phyloP scores from a whole-genome alignment of 2,113 vertebrate genomes.

The Microcebus murinus region DNA sequence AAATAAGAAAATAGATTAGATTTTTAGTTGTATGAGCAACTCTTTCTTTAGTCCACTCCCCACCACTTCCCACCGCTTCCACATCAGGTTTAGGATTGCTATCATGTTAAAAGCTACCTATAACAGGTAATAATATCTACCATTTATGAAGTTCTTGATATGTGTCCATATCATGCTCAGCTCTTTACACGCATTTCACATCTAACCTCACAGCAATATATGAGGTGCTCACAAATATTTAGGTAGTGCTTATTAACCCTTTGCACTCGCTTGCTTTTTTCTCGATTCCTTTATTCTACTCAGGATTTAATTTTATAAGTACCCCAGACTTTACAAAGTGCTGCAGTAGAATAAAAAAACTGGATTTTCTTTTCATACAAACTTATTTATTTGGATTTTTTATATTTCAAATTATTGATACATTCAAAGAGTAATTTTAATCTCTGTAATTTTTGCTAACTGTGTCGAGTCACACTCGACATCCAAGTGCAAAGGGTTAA shows the following conservation, averaged over 20 bases:
- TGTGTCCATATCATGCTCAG: background rate
- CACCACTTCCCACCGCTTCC: background rate
- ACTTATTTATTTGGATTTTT: no score
- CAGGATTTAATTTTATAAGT: no score
- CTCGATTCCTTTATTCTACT: no score
- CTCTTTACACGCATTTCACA: background rate
- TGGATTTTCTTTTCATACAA: no score
- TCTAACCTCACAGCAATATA: background rate
- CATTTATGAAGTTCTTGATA: background rate
- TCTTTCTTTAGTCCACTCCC: background rate
- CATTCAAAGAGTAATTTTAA: no score
- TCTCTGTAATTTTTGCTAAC: no score
- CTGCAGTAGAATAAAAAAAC: no score
- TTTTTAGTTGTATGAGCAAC: background rate
- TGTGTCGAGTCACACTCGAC: no score
- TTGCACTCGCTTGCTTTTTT: no score
- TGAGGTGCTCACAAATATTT: background rate
- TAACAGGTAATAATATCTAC: background rate
- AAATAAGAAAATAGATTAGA: background rate
- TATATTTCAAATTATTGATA: no score
- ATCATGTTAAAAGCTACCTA: background rate
- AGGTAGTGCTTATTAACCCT: background rate
- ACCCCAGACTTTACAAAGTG: no score
- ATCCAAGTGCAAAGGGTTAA: background rate
- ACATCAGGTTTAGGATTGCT: background rate